Base-by-base conservation (phyloP, 1,140 invertebrate genomes). In the Patella vulgata region DNA sequence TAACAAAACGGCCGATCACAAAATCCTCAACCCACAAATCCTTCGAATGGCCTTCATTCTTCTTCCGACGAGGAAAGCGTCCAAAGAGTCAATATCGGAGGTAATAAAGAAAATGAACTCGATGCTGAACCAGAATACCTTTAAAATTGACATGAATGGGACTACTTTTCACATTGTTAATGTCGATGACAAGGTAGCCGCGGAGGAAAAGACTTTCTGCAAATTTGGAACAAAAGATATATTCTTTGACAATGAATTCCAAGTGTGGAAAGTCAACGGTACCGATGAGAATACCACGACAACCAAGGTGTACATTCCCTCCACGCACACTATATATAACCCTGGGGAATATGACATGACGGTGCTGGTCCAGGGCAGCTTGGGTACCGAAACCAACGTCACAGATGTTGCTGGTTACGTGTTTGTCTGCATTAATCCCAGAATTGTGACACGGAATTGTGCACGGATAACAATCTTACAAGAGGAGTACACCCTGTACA, bases 391-490 rank as follows among this genome's bases (percentile, higher is more conserved):
- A 23, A 58, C 64, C 14, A 62, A 71, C 12, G 42, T 67, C 17
- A 63, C 57, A 1, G 59, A 63, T 19, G 30, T 53, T 11, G 59
- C 43, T 12, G 54, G 65, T 19, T 74, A 63, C 36, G 74, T 73
- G 3, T 74, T 77, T 47, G 68, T 76, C 8, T 79, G 71, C 55
- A 53, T 76, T 23, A 73, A 70, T 70, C 74, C 73, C 9, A 70
- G 70, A 43, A 79, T 78, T 36, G 70, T 43, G 25, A 46, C 71
- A 36, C 71, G 52, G 65, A 76, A 68, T 47, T 82, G 67, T 65
- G 77, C 79, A 1, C 81, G 83, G 66, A 82, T 87, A 30, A 71
- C 83, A 12, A 63, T 88, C 4, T 68, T 75, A 3, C 59, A 63
- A 3, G 73, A 78, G 4, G 86, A 88, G 46, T 88, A 84, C 66